Evolutionary conservation across 2,888 invertebrate genomes (phyloP), one percentile per base, ranked within the genome.

Genomic region (Desoria tigrina): DNA sequence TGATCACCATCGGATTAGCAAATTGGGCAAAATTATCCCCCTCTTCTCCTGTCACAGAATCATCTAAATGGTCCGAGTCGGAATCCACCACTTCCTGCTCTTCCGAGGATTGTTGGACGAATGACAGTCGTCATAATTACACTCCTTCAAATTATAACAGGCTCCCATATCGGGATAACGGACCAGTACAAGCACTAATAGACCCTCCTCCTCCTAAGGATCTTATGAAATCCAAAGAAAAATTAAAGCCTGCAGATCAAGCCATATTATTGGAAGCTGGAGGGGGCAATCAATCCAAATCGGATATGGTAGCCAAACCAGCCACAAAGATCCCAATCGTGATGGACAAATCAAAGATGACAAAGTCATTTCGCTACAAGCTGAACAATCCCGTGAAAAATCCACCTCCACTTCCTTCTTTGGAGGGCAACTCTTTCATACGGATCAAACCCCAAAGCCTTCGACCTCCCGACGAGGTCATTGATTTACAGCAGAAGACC

Each of bases 351-450:
- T 45, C 45, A 45, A 45, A 45, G 6, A 16, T 6, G 9, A 45
- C 9, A 45, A 21, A 45, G 4, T 16, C 21, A 7, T 11, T 32
- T 32, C 32, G 6, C 32, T 32, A 32, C 32, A 11, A 32, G 32
- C 32, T 7, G 32, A 32, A 32, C 45, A 45, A 16, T 45, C 45
- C 45, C 45, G 45, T 45, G 45, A 45, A 45, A 16, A 45, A 45
- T 45, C 45, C 16, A n/a, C n/a, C n/a, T n/a, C 45, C 45, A 45
- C 45, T 45, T 45, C 45, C 45, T 45, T 45, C 45, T 45, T 45
- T 6, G 45, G 45, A 16, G 4, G 16, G n/a, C 9, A 45, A 6
- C n/a, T 18, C 9, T 6, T 6, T 16, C 4, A n/a, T 45, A 16
- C 21, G 16, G n/a, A 45, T 9, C 6, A 45, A 45, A 6, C 32